Evolutionary conservation across 2,797 vertebrate species (phyloP), one percentile per base, ranked within the genome.

Genomic region (Platalea minor): DNA sequence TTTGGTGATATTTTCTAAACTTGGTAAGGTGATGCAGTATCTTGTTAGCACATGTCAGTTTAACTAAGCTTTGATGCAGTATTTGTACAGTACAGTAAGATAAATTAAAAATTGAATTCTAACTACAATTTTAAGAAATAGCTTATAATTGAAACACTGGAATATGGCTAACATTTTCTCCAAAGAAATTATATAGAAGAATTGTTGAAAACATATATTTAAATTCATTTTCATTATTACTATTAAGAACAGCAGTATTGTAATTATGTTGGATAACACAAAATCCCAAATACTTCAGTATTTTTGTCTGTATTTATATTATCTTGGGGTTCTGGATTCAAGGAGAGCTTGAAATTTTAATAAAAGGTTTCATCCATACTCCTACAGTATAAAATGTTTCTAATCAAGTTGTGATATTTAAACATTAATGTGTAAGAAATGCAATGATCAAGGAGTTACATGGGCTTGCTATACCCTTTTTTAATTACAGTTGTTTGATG

Each of bases 41-140:
- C 83, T 82, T 92, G 13, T 94, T 93, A 92, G n/a, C 2, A 13
- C 50, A 64, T 67, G 77, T 77, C 60, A 79, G 65, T 96, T 97
- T 85, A 91, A 96, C 41, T 96, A 60, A 65, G 88, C 67, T 77
- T 88, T 95, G 88, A 94, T 96, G 76, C 53, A 77, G 51, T 81
- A 68, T 93, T 91, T 96, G 54, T 94, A 81, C 48, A 79, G 37
- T 85, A 60, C 23, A 37, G 17, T 68, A 80, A 88, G 46, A 88
- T 31, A 96, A 95, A 86, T 64, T 89, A 59, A 72, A 91, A 94
- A 80, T 56, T 94, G 14, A 72, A 95, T 83, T 75, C 81, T 87
- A 69, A 79, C 31, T 35, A 24, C 13, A 68, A n/a, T 60, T 84
- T 70, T 64, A 80, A 75, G 56, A 83, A 77, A 13, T 23, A n/a